These are phyloP conservation scores for Palythoa caribaeorum DNA, from an alignment of 92 coral and sea anemone genomes.

Conservation along the genomic window DNA sequence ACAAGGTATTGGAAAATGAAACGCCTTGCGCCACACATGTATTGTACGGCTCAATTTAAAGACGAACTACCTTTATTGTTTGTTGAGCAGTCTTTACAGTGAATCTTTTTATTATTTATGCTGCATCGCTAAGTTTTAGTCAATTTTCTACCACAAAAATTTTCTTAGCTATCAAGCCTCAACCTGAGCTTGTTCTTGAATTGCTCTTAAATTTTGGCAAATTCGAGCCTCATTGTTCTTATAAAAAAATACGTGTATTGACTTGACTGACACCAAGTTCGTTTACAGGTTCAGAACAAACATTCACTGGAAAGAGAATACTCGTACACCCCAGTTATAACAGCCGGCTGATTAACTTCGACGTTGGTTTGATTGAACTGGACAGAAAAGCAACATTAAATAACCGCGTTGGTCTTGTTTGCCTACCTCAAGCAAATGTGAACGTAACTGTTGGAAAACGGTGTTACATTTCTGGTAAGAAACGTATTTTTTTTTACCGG, in stretches of 20 bases:
- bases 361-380: constrained; percentile 37
- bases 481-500: background rate
- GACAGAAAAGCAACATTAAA: constrained; percentile 24
- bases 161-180: no score
- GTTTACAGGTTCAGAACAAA: constrained; percentile 37
- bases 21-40: no score
- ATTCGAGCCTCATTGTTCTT: background rate
- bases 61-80: no score
- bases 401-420: constrained; percentile 30
- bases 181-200: no score
- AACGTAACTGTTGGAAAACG: constrained; percentile 16
- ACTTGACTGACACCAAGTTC: background rate
- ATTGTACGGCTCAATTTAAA: no score
- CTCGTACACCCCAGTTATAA: constrained; percentile 6
- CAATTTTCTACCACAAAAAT: no score
- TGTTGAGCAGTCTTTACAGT: no score
- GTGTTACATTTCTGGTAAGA: constrained; percentile 27
- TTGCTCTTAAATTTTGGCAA: no score
- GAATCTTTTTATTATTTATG: no score
- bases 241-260: background rate
- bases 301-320: constrained; percentile 32
- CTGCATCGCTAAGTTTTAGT: no score
- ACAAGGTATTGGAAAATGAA: no score
- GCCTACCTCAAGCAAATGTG: constrained; percentile 22
- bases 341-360: constrained; percentile 14